These are phyloP conservation scores for pig (Sus scrofa) DNA, from an alignment of 2,113 vertebrate genomes.

Conservation along the genomic window DNA sequence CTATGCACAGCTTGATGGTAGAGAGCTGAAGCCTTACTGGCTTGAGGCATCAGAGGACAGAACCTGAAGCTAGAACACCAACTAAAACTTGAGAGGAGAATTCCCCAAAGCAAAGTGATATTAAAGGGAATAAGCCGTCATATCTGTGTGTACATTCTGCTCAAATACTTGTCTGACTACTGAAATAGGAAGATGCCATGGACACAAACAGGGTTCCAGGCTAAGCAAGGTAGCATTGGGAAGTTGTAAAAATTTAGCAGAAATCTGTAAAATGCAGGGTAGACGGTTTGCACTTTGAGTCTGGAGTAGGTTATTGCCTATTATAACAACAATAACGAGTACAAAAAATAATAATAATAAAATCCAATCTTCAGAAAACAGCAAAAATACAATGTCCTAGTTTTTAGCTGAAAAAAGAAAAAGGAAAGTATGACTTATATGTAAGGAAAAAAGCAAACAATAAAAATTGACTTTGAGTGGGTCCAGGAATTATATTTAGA, in stretches of 20 bases:
- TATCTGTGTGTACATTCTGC: not conserved
- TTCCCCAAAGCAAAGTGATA: not conserved
- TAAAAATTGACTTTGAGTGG: not conserved
- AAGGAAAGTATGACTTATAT: not conserved
- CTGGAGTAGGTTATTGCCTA: not conserved
- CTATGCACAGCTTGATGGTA: not conserved
- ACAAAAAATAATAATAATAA: not conserved
- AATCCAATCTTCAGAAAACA: not conserved
- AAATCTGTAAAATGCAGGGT: not conserved
- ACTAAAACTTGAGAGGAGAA: not conserved
- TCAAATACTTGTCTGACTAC: not conserved
- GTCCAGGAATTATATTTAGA: not conserved
- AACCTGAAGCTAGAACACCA: not conserved
- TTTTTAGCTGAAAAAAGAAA: not conserved
- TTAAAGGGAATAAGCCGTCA: not conserved
- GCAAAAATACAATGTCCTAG: not conserved
- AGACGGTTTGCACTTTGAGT: not conserved
- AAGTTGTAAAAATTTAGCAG: slow-evolving; percentile 3
- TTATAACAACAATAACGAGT: not conserved
- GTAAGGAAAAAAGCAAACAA: not conserved
- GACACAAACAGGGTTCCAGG: not conserved
- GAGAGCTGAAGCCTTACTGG: not conserved
- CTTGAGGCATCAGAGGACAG: not conserved
- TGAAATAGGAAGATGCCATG: not conserved
- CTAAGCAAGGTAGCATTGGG: not conserved